Conservation (phyloP, 2,113 vertebrate species). For the Lepisosteus oculatus region DNA sequence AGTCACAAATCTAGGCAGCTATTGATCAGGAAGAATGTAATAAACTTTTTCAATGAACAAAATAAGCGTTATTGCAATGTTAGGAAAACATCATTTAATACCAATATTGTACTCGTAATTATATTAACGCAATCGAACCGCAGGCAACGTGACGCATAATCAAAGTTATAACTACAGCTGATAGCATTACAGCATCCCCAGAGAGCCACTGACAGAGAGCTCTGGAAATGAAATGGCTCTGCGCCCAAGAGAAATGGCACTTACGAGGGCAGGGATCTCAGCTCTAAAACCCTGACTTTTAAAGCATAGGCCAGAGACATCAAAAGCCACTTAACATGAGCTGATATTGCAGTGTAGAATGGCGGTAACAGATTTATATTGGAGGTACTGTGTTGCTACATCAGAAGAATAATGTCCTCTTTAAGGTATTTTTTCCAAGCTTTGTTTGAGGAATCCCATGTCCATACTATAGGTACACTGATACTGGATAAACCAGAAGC, state of each 20-base stretch:
- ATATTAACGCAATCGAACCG: conserved; percentile 80
- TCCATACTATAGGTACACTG: too few relatives aligned
- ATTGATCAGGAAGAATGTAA: conserved; percentile 85
- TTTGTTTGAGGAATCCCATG: too few relatives aligned
- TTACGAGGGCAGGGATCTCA: not conserved
- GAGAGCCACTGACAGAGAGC: conserved; percentile 30
- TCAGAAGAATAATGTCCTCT: too few relatives aligned
- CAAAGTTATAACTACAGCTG: conserved; percentile 57
- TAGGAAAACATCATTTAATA: conserved; percentile 89
- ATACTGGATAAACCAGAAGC: too few relatives aligned
- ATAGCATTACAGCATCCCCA: conserved; percentile 40
- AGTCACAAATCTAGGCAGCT: conserved; percentile 83
- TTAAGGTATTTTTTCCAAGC: too few relatives aligned
- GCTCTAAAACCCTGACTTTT: too few relatives aligned
- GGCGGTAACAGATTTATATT: too few relatives aligned
- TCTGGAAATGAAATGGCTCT: conserved; percentile 38
- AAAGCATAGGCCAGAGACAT: too few relatives aligned
- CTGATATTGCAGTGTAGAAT: too few relatives aligned
- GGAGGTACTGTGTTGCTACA: too few relatives aligned
- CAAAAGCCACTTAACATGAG: too few relatives aligned
- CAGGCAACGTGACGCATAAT: conserved; percentile 63
- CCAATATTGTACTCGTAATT: conserved; percentile 85
- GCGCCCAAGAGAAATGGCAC: conserved; percentile 40
- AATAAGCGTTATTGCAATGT: conserved; percentile 90
- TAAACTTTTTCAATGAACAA: conserved; percentile 84